phyloP scores from a whole-genome alignment of 53 echinoderm and acorn worm species.

The Astropecten irregularis region DNA sequence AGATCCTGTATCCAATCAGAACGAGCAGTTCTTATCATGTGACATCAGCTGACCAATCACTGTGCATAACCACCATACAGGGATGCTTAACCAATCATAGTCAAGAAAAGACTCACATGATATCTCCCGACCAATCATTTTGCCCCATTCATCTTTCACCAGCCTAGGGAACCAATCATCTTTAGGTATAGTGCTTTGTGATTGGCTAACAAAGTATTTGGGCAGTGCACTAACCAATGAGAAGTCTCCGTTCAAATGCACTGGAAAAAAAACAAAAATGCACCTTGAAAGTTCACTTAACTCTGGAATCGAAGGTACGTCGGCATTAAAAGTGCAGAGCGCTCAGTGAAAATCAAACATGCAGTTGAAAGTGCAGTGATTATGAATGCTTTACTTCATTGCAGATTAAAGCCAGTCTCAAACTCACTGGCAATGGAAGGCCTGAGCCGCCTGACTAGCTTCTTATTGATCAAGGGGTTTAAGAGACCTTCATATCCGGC shows the following conservation, averaged over 20 bases:
- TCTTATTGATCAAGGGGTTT: slow-evolving; percentile 15
- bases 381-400: slow-evolving; percentile 9
- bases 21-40: not conserved
- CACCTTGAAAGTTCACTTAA: slow-evolving; percentile 17
- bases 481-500: slow-evolving; percentile 42
- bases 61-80: no score
- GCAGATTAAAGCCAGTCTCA: slow-evolving; percentile 14
- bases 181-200: not conserved
- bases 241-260: not conserved
- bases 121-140: not conserved
- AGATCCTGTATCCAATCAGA: not conserved
- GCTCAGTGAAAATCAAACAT: not conserved
- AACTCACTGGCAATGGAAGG: slow-evolving; percentile 11
- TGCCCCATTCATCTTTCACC: no score
- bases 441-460: no score
- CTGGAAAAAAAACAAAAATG: not conserved
- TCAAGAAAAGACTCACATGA: no score
- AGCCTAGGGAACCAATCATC: no score
- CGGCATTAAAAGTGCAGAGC: slow-evolving; percentile 13
- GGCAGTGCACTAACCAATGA: not conserved
- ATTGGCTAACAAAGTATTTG: not conserved
- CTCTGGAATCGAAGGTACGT: not conserved
- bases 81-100: no score
- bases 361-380: slow-evolving; percentile 4
- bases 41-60: no score